phyloP scores from a whole-genome alignment of 2,797 vertebrate genomes.

The Enteromius mattozi region DNA sequence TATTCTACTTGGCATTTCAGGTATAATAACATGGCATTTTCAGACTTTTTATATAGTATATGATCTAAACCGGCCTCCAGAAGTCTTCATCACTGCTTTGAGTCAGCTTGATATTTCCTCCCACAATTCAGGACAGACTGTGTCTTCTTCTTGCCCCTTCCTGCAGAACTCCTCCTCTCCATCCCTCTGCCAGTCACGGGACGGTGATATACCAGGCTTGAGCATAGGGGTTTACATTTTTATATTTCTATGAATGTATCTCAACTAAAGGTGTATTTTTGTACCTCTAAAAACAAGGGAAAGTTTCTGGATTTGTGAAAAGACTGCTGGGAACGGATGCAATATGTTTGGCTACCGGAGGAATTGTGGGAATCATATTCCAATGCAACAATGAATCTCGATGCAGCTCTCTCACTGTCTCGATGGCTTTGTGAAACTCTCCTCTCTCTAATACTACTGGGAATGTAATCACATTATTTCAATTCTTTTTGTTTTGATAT shows the following conservation, averaged over 20 bases:
- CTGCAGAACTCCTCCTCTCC: slow-evolving; percentile 55
- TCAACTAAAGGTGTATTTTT: slow-evolving; percentile 78
- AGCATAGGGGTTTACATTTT: slow-evolving; percentile 67
- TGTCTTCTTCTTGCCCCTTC: slow-evolving; percentile 37
- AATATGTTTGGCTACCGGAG: not conserved
- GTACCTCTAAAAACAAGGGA: slow-evolving; percentile 71
- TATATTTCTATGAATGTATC: slow-evolving; percentile 82
- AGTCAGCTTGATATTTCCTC: slow-evolving; percentile 15
- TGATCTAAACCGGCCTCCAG: not conserved
- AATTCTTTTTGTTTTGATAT: slow-evolving; percentile 75
- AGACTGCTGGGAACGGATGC: not conserved
- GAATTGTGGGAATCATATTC: slow-evolving; percentile 48
- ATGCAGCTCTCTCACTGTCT: slow-evolving; percentile 63
- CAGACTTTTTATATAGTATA: slow-evolving; percentile 12
- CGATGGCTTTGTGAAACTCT: slow-evolving; percentile 65
- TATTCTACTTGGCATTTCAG: slow-evolving; percentile 38
- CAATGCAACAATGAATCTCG: slow-evolving; percentile 52
- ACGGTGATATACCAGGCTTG: slow-evolving; percentile 70
- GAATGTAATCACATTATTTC: slow-evolving; percentile 71
- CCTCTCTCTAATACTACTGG: slow-evolving; percentile 62
- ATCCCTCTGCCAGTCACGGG: slow-evolving; percentile 59
- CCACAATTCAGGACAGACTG: slow-evolving; percentile 7
- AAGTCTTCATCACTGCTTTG: slow-evolving; percentile 15
- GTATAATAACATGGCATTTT: slow-evolving; percentile 34
- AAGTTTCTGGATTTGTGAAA: slow-evolving; percentile 28